Evolutionary conservation across 2,113 vertebrate genomes (phyloP), one percentile per base, ranked within the genome.

Genomic region (Zosterops japonicus): DNA sequence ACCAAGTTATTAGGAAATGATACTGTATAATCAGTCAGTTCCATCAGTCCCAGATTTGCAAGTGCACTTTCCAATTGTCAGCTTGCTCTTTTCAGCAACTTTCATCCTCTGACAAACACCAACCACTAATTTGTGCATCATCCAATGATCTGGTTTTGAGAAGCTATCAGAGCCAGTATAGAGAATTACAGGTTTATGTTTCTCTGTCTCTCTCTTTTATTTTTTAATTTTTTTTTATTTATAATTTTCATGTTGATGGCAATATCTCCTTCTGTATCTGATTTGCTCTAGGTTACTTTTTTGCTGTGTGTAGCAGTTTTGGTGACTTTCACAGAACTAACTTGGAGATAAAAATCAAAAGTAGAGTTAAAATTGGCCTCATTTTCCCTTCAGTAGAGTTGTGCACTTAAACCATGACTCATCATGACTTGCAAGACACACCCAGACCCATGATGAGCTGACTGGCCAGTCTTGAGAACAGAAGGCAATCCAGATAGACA

Each of bases 361-460:
- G 75, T 41, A 49, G 60, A 89, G 72, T 87, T 89, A 64, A 90
- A 95, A 92, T 18, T 63, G 60, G 79, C 88, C 56, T 81, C 36
- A 9, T 93, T 94, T 94, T 96, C 71, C 65, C 89, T 95, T 84
- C 27, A 5, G 72, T 72, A 75, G 92, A 94, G 72, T 27, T 77
- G 52, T 86, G 69, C 83, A 56, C n/a, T 94, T 90, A 86, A 81
- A 83, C 41, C 52, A 2, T 95, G 93, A 96, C 88, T 97, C 92
- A 96, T 44, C 64, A 68, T 6, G 47, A 84, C 72, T 92, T 78
- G 86, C 83, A 96, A 96, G 96, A 88, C 94, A 97, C 90, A 76
- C 92, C 95, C 94, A 95, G 84, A 44, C 13, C 13, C 35, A 22
- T 12, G 2, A 75, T 35, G 85, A 90, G 74, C 85, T 19, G 87